Evolutionary conservation across 2,113 vertebrate genomes (phyloP).

Genomic region (Pelvicachromis taeniatus): DNA sequence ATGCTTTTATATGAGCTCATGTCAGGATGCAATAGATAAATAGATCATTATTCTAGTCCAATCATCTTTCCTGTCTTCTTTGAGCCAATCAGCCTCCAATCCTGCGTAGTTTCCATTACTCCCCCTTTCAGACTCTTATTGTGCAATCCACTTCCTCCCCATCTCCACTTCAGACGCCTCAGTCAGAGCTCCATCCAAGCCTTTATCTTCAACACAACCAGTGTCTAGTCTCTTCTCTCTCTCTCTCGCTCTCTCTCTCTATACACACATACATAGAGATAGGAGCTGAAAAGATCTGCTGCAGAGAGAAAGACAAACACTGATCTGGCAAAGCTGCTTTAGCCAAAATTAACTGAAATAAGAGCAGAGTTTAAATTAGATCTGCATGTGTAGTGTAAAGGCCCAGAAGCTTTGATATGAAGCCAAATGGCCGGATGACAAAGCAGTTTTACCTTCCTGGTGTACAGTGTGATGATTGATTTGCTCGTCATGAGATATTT

Average conservation of each 20-base stretch:
- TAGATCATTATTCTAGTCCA: no score
- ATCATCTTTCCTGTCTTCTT: no score
- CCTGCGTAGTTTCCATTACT: no score
- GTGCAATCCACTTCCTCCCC: no score
- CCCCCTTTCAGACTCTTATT: no score
- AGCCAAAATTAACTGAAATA: neutral
- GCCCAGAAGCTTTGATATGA: neutral
- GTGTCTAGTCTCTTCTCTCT: no score
- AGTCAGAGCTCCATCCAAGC: no score
- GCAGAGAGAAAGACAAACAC: neutral
- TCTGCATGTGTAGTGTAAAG: neutral
- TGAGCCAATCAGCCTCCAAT: no score
- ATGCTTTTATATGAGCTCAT: neutral
- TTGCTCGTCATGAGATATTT: neutral
- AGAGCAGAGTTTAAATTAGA: neutral
- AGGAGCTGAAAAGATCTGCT: neutral
- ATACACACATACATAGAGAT: no score
- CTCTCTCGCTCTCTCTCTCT: no score
- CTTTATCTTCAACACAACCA: no score
- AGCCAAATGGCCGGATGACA: neutral
- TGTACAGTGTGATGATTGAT: neutral
- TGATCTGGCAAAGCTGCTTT: neutral
- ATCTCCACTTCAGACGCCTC: no score
- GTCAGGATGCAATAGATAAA: neutral
- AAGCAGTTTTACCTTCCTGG: neutral